Evolutionary conservation across 2,113 vertebrate genomes (phyloP), one percentile per base, ranked within the genome.

Genomic region (Amblyopsis rosae): DNA sequence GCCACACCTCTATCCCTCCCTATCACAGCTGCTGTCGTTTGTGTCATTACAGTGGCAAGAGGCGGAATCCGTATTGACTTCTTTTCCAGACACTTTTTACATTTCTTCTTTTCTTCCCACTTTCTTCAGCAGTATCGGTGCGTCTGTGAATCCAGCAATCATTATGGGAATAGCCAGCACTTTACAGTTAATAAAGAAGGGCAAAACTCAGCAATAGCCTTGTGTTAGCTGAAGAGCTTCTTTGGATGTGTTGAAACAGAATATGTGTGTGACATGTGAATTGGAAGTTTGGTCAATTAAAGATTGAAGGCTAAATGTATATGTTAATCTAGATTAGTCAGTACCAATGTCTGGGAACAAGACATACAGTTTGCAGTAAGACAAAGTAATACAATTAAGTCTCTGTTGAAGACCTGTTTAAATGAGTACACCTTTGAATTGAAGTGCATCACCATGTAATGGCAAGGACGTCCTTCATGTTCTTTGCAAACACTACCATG

Each of bases 1-100:
- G 82, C 75, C 88, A 91, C 90, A 91, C 87, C 85, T 82, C 83
- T 75, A 84, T 79, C 70, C 71, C 73, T 86, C 80, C 76, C 86
- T 86, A 81, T 54, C 57, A 50, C 59, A 54, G 61, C 59, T 59
- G 56, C 45, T 72, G 69, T 15, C 17, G 47, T 77, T 57, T 41
- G 13, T 69, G 59, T 76, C 75, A 82, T 50, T 77, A 80, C 65
- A 54, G 69, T 51, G 62, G 65, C 54, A 76, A 72, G 69, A 76
- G 63, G 15, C n/a, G 41, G 67, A 70, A 77, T 85, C 83, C 85
- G 35, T 75, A 78, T 65, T 75, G 69, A 79, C 68, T 72, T 88
- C 55, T 80, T 62, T 35, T 80, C 75, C 68, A 6, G 70, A 75
- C 41, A 59, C 50, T 45, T 78, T 73, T 17, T 32, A 32, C 12